Evolutionary conservation across 2,888 invertebrate genomes (phyloP), one percentile per base, ranked within the genome.

Genomic region (Dermolepida albohirtum): DNA sequence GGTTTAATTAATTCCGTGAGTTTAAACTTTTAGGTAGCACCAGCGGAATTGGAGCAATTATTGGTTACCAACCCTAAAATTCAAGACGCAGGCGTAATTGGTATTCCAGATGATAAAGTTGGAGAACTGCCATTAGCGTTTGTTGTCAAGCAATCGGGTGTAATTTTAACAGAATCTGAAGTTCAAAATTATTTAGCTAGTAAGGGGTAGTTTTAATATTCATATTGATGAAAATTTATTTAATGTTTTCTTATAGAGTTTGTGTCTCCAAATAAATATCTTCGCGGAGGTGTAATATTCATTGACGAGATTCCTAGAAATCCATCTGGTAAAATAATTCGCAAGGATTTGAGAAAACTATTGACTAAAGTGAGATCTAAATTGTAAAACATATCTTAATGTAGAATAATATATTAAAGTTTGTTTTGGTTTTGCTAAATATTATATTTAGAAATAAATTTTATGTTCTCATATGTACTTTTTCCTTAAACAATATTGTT

Each of bases 41-140:
- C 96, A 2, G 95, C 96, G 0, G 96, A 96, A 84, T 82, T 96
- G 44, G 96, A 96, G 82, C 90, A 90, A n/a, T 78, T 96, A 57
- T 82, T 96, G 41, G 83, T 94, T 52, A 89, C 89, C 22, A 90
- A 93, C 84, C 84, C 87, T 0, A 87, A 87, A 63, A 88, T 96
- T 57, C 87, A 88, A 66, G 95, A 96, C 79, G 91, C 89, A 14
- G 95, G 93, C 40, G 96, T 96, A 41, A 88, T 95, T 77, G 96
- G 95, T 16, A 81, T 89, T 59, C 91, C 93, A 0, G 88, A 94
- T 80, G 91, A 90, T 77, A 80, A 79, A 54, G 89, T 90, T 43
- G 94, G 95, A 10, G 94, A 94, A 80, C 83, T 93, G 66, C 94
- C 94, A 6, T 76, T 89, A 72, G 94, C 93, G 0, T 94, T 91